phyloP scores from a whole-genome alignment of 2,888 invertebrate genomes.

The Hedya salicella region DNA sequence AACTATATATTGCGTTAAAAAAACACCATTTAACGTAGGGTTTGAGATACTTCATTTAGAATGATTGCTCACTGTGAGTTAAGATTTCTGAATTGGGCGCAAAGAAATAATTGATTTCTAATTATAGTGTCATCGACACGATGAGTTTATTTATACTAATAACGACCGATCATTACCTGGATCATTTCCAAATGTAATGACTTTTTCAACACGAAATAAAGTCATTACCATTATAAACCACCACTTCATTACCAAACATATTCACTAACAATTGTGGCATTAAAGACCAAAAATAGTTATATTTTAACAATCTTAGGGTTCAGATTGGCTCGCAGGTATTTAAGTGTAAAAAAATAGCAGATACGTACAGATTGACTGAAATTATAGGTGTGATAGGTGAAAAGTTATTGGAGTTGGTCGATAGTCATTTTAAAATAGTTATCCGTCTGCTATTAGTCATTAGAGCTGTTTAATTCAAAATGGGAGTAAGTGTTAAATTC shows the following conservation, averaged over 20 bases:
- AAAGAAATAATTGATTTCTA: not conserved
- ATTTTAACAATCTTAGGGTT: not conserved
- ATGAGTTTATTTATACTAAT: constrained; percentile 14
- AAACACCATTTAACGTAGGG: too few species aligned
- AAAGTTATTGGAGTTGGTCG: constrained; percentile 49
- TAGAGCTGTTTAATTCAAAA: constrained; percentile 3
- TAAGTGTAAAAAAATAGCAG: not conserved
- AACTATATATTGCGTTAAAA: too few species aligned
- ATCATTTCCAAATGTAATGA: constrained; percentile 35
- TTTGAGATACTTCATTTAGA: too few species aligned
- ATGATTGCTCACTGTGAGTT: too few species aligned
- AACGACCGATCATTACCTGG: constrained; percentile 21
- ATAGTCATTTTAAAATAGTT: constrained; percentile 59
- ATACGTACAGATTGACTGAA: constrained; percentile 48
- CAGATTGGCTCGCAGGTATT: not conserved
- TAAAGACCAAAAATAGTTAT: not conserved
- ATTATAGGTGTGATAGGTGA: constrained; percentile 53
- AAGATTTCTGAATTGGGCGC: too few species aligned
- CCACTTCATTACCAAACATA: constrained; percentile 41
- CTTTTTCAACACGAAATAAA: constrained; percentile 58
- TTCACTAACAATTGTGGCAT: not conserved
- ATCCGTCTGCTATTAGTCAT: constrained; percentile 41
- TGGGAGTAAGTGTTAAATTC: not conserved
- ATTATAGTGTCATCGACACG: not conserved
- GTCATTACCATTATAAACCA: constrained; percentile 60